Base-by-base conservation (phyloP, 92 coral and sea anemone genomes). In the Zoanthus sansibaricus region DNA sequence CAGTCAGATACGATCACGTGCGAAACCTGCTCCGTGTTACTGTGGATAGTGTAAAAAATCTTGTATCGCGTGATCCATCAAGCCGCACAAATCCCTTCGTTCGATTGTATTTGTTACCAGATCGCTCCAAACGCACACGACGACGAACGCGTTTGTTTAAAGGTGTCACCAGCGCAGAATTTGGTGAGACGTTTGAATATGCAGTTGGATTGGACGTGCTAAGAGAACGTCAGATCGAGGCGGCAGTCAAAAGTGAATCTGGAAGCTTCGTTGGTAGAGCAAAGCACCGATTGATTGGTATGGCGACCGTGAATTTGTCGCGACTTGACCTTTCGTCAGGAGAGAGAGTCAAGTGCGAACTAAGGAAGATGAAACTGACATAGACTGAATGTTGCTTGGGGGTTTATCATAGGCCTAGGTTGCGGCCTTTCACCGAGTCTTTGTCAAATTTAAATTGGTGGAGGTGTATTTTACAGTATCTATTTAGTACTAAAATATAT, bases 51-150 rank as follows among this genome's bases (percentile, higher is more conserved):
- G 94, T 93, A 15, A 87, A 88, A 45, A 83, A 90, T n/a, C 87
- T 96, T 7, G 90, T 88, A 6, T 87, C 98, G 21, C 95, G 88
- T 84, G 98, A 96, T 75, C 78, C 97, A 20, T 87, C 93, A 33
- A 75, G 58, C 87, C 95, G 94, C 94, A 95, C 97, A 68, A 95
- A 94, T 90, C 99, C 99, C 61, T 92, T 95, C 75, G 98, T 96
- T 62, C 93, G 99, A 61, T 79, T 96, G 89, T 96, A 96, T 88
- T 87, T 96, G 85, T 82, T 96, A n/a, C 99, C 99, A 31, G 98
- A 95, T 78, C 95, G 97, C 75, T 92, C 97, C 82, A 96, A 96
- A 94, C 95, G 95, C 80, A 92, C 95, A 21, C 92, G 99, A 52
- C 95, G 98, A 16, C 91, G 89, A 37, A 93, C 99, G 16, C 87